Percentiles rank a stretch among this genome's conserved stretches.
Conservation (phyloP, 2,888 invertebrate genomes). For the Lasiommata megera region DNA sequence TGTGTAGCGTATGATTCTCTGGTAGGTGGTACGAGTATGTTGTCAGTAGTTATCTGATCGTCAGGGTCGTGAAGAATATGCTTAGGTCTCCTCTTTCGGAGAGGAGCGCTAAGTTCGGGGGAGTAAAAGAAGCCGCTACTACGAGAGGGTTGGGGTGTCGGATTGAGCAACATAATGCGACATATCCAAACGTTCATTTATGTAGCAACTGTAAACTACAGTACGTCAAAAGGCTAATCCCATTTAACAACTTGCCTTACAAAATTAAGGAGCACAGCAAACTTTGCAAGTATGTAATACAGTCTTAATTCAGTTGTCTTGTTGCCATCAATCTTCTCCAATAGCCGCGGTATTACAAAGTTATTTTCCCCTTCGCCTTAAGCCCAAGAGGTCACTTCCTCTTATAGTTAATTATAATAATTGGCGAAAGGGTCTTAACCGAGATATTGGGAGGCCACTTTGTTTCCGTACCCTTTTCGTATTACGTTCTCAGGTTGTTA, state of each 20-base stretch:
- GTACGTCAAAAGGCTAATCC: conserved; percentile 8
- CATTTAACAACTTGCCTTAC: conserved; percentile 20
- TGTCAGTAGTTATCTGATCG: too few species aligned
- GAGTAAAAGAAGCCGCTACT: too few species aligned
- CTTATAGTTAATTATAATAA: conserved; percentile 78
- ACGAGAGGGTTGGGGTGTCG: too few species aligned
- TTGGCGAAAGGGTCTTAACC: conserved; percentile 61
- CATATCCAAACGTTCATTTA: background rate
- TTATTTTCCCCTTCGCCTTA: conserved; percentile 50
- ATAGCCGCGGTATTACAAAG: conserved; percentile 68
- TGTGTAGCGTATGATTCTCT: too few species aligned
- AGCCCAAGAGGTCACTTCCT: conserved; percentile 77
- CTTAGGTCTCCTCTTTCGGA: too few species aligned
- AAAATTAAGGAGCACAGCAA: conserved; percentile 36
- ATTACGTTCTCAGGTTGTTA: conserved; percentile 32
- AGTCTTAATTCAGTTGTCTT: conserved; percentile 71
- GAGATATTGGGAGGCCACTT: conserved; percentile 54
- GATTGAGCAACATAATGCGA: too few species aligned
- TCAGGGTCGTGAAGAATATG: too few species aligned
- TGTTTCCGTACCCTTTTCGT: conserved; percentile 39
- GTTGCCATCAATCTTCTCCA: conserved; percentile 74
- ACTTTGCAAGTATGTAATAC: conserved; percentile 57
- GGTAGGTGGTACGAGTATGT: too few species aligned
- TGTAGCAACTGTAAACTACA: background rate
- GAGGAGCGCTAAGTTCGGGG: too few species aligned